A percentile compares a stretch with the other conserved stretches of the same genome.
phyloP scores from a whole-genome alignment of 1,140 invertebrate genomes.

The Neodiprion fabricii region DNA sequence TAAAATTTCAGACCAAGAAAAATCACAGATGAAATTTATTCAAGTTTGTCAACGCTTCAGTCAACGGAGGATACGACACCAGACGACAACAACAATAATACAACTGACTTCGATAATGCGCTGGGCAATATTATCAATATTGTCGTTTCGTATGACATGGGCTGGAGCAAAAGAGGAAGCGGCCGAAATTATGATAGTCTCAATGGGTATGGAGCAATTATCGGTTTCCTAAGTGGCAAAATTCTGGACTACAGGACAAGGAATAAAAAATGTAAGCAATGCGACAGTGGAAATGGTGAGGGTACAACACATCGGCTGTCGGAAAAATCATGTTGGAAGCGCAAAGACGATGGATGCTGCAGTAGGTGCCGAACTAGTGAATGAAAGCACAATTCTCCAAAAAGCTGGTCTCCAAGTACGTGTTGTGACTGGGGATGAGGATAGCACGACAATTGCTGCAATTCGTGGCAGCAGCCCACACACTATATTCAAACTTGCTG shows the following conservation, averaged over 20 bases:
- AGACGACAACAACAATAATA: background rate
- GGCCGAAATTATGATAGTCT: conserved; percentile 30
- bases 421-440: conserved; percentile 2
- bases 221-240: conserved; percentile 30
- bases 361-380: background rate
- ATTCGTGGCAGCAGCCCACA: background rate
- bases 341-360: conserved; percentile 10
- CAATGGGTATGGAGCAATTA: conserved; percentile 27
- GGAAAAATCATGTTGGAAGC: conserved; percentile 1
- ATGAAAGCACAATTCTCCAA: conserved; percentile 8
- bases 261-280: conserved; percentile 23
- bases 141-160: conserved; percentile 28
- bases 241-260: conserved; percentile 33
- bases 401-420: background rate
- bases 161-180: conserved; percentile 26
- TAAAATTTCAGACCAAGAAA: conserved; percentile 6
- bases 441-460: conserved; percentile 6
- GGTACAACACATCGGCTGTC: conserved; percentile 19
- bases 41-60: background rate
- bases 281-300: conserved; percentile 20
- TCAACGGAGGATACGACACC: background rate
- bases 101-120: conserved; percentile 14
- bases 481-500: conserved; percentile 27
- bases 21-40: conserved; percentile 13
- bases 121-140: conserved; percentile 27